Evolutionary conservation across 2,888 invertebrate species (phyloP), one percentile per base, ranked within the genome.

Genomic region (Melangyna quadrimaculata): DNA sequence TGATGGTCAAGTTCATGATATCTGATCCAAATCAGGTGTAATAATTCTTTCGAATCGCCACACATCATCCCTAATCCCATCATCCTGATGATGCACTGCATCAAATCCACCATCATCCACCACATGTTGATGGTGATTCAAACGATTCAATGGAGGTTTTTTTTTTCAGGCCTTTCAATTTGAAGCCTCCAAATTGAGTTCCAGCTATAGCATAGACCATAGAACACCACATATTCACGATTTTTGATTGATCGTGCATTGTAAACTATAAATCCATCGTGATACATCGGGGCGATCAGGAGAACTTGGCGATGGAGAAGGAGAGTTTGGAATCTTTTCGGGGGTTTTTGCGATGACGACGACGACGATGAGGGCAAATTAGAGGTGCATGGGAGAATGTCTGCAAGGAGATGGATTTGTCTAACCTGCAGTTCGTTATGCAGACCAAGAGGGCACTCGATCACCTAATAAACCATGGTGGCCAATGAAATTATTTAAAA

Each of bases 221-320:
- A 88, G 88, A 87, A 87, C 86, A 87, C 87, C 84, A 89, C 82
- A 87, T 88, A 88, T 89, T 90, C 90, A 91, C 90, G 91, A 90
- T 91, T 92, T 91, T 91, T 92, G 91, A 92, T 92, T 92, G 92
- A 92, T 92, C 92, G 92, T 92, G 92, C 91, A 91, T 91, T 91
- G 90, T 91, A 92, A 91, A 91, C 91, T 91, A 91, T 91, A 91
- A 91, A 91, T 91, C 91, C 90, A 91, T 92, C 92, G 92, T 92
- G 92, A 92, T 92, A 92, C 91, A 92, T 91, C 91, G 91, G 88
- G 92, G 92, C 92, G 91, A 92, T 92, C 92, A 92, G 92, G 92
- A 90, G 89, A 90, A 89, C 71, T 75, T n/a, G n/a, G n/a, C n/a
- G n/a, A n/a, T n/a, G n/a, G n/a, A n/a, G n/a, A 17, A 17, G 27